Evolutionary conservation across 2,113 vertebrate genomes (phyloP).

Genomic region (Desmodus rotundus): DNA sequence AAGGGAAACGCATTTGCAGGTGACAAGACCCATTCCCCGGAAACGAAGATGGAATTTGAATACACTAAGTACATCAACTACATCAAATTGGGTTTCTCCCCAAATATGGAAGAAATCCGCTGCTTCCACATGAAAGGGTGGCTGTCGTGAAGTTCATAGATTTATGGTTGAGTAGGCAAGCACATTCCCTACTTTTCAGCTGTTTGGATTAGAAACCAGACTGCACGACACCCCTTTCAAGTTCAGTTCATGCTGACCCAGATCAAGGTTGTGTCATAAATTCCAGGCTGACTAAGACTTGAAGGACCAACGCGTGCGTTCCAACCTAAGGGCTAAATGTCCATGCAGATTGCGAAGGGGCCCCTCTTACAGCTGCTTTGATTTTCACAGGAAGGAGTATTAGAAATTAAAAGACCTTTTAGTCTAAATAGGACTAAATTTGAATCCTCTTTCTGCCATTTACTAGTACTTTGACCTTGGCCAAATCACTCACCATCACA

Average conservation of each 20-base stretch:
- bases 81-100: background rate
- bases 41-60: background rate
- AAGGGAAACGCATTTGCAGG: background rate
- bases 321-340: background rate
- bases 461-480: background rate
- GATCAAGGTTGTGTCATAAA: background rate
- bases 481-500: background rate
- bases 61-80: background rate
- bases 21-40: background rate
- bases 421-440: background rate
- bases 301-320: background rate
- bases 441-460: background rate
- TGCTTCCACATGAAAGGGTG: background rate
- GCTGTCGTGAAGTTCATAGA: background rate
- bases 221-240: background rate
- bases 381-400: background rate
- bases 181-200: background rate
- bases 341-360: background rate
- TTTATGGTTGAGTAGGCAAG: background rate
- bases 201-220: background rate
- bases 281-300: background rate
- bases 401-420: background rate
- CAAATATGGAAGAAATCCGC: background rate
- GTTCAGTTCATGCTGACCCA: background rate
- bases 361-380: background rate